Percentiles rank a stretch among this genome's conserved stretches.
Conservation (phyloP, 2,113 vertebrate species). For the Heliornis fulica region DNA sequence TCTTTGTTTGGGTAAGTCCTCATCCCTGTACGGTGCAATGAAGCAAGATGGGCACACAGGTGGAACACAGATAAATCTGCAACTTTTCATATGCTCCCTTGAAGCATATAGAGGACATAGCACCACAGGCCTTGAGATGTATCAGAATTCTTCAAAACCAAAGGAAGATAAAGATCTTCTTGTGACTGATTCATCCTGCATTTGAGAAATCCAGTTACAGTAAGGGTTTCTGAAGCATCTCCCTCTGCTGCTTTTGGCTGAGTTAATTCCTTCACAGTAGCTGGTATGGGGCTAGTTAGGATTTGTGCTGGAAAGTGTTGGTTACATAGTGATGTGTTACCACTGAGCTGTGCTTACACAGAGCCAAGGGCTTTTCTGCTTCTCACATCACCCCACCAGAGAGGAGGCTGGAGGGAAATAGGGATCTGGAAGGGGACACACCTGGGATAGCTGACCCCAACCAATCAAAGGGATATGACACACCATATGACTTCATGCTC, state of each 20-base stretch:
- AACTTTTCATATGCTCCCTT: not conserved
- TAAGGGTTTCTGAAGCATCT: not conserved
- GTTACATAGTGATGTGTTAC: no score
- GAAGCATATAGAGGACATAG: not conserved
- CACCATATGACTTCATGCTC: no score
- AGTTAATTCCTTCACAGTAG: no score
- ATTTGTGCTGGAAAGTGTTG: no score
- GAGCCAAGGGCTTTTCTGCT: no score
- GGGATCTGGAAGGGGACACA: no score
- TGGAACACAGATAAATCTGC: rapidly evolving
- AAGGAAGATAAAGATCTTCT: not conserved
- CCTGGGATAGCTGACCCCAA: no score
- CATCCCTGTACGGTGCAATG: not conserved
- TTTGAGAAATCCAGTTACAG: not conserved
- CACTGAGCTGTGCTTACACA: no score
- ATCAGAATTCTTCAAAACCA: not conserved
- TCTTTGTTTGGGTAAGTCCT: not conserved
- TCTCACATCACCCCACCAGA: no score
- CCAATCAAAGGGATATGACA: no score
- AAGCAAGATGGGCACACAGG: not conserved
- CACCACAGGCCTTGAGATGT: not conserved
- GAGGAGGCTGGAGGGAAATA: no score
- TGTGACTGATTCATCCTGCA: not conserved
- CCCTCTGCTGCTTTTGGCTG: not conserved
- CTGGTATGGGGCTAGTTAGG: no score